Evolutionary conservation across 2,113 vertebrate genomes (phyloP), one percentile per base, ranked within the genome.

Genomic region (Bubo scandiacus): DNA sequence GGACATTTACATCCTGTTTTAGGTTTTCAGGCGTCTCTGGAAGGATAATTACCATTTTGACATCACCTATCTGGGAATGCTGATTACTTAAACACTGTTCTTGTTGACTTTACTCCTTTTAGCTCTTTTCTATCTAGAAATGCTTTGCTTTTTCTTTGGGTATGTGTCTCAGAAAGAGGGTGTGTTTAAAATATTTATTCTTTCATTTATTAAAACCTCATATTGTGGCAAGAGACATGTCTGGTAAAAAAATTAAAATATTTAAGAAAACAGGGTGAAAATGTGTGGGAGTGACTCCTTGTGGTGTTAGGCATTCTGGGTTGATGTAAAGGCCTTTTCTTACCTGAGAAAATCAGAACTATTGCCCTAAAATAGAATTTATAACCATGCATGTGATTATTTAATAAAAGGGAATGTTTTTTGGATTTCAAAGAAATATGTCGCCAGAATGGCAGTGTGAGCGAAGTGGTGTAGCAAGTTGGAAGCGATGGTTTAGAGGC

Each of bases 21-120:
- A 89, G 71, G 29, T 81, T 94, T 94, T 86, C 86, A 81, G 65
- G 61, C 72, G 47, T 22, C 22, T 85, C 88, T 96, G 92, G 65
- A 82, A 94, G 86, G 85, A 61, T 81, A 94, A 92, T 92, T 93
- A 52, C 29, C 10, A 58, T 87, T 94, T 95, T 94, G 70, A 92
- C 73, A 92, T 91, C 74, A 81, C 29, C 16, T 84, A n/a, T 62
- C 70, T 93, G 68, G 57, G 61, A 91, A 92, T 66, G 62, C 19
- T 68, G 66, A 57, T 94, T 89, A 52, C 40, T 96, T 79, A 79
- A 96, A 79, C 30, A 17, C 29, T 85, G 36, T 61, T 25, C 47
- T 72, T 68, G 49, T 81, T 96, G 82, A 92, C 65, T 96, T 86
- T 40, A 74, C 12, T 92, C 58, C 29, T 80, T 80, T 52, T 59